Evolutionary conservation across 2,888 invertebrate species (phyloP).

Genomic region (Heliconius charithonia): DNA sequence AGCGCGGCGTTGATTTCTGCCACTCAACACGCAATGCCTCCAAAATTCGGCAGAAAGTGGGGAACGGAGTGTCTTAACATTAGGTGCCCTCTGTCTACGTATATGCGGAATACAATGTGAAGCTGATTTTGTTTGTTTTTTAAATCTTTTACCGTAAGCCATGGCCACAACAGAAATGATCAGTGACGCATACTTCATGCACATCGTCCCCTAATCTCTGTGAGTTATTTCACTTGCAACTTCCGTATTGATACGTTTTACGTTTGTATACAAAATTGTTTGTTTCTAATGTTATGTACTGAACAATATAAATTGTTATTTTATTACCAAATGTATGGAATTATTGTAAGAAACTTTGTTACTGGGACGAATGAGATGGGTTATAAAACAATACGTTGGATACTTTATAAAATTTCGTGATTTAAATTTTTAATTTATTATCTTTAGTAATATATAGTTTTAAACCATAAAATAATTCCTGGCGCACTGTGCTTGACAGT

Average conservation of each 20-base stretch:
- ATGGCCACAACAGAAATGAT: slow-evolving; percentile 21
- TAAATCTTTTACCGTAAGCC: not conserved
- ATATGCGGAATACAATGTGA: too few relatives aligned
- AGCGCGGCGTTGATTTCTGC: too few relatives aligned
- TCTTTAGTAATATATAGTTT: not conserved
- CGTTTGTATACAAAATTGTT: slow-evolving; percentile 7
- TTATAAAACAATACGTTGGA: not conserved
- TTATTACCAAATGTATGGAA: not conserved
- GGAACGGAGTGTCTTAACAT: too few relatives aligned
- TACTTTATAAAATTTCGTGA: not conserved
- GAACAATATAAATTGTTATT: not conserved
- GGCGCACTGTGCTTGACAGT: not conserved
- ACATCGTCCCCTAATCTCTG: slow-evolving; percentile 28
- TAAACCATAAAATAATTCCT: not conserved
- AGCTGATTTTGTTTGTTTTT: too few relatives aligned
- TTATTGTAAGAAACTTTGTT: not conserved
- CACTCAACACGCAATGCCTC: too few relatives aligned
- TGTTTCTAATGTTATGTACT: slow-evolving; percentile 5
- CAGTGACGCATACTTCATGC: slow-evolving; percentile 30
- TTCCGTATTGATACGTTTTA: slow-evolving; percentile 27
- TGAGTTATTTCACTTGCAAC: slow-evolving; percentile 34
- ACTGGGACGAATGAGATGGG: not conserved
- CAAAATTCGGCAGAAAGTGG: too few relatives aligned
- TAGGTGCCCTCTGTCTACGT: too few relatives aligned
- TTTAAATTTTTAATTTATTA: not conserved